These are phyloP conservation scores for Clitarchus hookeri DNA, from an alignment of 2,888 invertebrate species.

Conservation along the genomic window DNA sequence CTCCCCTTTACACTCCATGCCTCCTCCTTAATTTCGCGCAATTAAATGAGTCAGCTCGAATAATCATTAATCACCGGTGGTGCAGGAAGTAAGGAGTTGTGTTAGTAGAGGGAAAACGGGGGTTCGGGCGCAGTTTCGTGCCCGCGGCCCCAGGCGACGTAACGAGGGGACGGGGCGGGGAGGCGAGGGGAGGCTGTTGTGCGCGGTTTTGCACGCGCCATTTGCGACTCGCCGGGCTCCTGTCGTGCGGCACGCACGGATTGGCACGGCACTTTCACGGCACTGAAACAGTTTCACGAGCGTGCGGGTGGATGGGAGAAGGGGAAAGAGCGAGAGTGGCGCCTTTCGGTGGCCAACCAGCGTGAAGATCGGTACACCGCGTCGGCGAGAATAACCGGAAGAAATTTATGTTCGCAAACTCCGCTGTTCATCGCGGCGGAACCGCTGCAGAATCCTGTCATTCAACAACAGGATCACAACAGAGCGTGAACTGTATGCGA, in stretches of 20 bases:
- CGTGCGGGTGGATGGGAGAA: no score
- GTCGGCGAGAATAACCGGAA: no score
- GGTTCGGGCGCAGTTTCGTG: neutral
- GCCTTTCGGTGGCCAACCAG: no score
- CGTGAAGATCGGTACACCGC: no score
- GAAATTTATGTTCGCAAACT: no score
- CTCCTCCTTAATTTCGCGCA: slow-evolving; percentile 22
- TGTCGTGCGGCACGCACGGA: slow-evolving; percentile 3
- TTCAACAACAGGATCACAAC: no score
- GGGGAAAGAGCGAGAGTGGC: no score
- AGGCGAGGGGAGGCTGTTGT: neutral
- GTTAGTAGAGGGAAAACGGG: slow-evolving; percentile 12
- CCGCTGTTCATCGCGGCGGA: no score
- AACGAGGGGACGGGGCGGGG: no score
- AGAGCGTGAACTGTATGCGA: no score
- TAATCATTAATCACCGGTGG: slow-evolving; percentile 22
- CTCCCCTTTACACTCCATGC: neutral
- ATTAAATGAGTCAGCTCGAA: slow-evolving; percentile 27
- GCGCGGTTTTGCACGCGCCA: slow-evolving; percentile 2
- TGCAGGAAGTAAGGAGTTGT: neutral
- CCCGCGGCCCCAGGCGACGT: no score
- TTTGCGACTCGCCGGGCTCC: neutral
- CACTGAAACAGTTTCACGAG: neutral
- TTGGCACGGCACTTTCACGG: neutral
- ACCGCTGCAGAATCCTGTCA: no score